Base-by-base conservation (phyloP, 1,140 invertebrate species). In the Drosophila malerkotliana region DNA sequence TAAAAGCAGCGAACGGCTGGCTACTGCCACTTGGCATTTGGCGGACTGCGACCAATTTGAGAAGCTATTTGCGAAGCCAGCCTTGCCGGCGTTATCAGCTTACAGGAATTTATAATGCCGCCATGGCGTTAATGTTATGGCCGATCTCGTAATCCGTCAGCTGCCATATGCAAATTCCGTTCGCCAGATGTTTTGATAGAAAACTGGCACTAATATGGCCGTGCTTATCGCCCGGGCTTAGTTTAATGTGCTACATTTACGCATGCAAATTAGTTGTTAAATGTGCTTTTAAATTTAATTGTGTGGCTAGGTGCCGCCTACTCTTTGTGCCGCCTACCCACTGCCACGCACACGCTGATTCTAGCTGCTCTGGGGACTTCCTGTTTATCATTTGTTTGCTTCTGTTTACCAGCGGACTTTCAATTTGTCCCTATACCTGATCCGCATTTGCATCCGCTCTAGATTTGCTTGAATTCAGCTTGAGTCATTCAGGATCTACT, bases 171-270 rank as follows among this genome's bases (percentile, higher is more conserved):
- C 58, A 48, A 83, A 79, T 79, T 47, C 32, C 59, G 55, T 67
- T 61, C 37, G 75, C 82, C 82, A 87, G 82, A 87, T 87, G 83
- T 82, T 82, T 87, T 68, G 59, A 74, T 47, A 47, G 15, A 47
- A 44, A 21, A 47, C 18, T 47, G 15, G 41, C 15, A 47, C n/a
- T 47, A 21, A 74, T 57, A 54, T 32, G 28, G 14, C 26, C 15
- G 53, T 59, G 74, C 49, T 73, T 51, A 58, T 52, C 58, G 57
- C 52, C 30, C 9, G n/a, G 45, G 47, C 58, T 69, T 64, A 56
- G 52, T 75, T 64, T 80, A 85, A 81, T 81, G 60, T 81, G 77
- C 79, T 77, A 67, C 60, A 77, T 63, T 85, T 80, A 85, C 74
- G 74, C 77, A 85, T 85, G 82, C 69, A 87, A 82, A 87, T 82